Percentiles rank a stretch among this genome's conserved stretches.
Conservation (phyloP, 2,888 invertebrate genomes). For the Pammene fasciana region DNA sequence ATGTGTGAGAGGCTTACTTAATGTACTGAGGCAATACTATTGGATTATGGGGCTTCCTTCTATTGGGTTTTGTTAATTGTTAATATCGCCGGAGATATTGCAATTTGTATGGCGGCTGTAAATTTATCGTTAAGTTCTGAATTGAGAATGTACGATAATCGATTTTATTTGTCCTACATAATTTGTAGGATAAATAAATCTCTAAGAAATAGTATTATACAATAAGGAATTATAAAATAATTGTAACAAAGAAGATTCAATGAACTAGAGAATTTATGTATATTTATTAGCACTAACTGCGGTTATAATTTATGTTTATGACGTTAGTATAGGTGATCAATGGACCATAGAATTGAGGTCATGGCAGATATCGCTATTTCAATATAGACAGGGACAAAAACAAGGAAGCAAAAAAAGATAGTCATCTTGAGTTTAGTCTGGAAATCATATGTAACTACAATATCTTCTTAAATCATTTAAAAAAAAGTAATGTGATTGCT, state of each 20-base stretch:
- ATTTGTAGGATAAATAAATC: too few relatives aligned
- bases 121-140: too few relatives aligned
- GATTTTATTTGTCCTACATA: too few relatives aligned
- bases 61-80: conserved; percentile 16
- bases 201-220: too few relatives aligned
- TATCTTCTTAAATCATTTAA: background rate
- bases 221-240: background rate
- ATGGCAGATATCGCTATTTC: conserved; percentile 33
- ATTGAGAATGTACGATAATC: too few relatives aligned
- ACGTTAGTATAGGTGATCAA: conserved; percentile 26
- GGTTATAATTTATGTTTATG: conserved; percentile 30
- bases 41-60: conserved; percentile 30
- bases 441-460: background rate
- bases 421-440: conserved; percentile 28
- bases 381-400: conserved; percentile 28
- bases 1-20: conserved; percentile 39
- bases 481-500: too few relatives aligned
- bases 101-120: too few relatives aligned
- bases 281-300: conserved; percentile 27
- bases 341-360: conserved; percentile 39
- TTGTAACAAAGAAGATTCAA: background rate
- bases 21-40: conserved; percentile 31
- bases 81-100: too few relatives aligned
- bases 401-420: conserved; percentile 31
- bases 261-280: background rate